Evolutionary conservation across 2,797 vertebrate genomes (phyloP).

Genomic region (Cyprinodon diabolis): DNA sequence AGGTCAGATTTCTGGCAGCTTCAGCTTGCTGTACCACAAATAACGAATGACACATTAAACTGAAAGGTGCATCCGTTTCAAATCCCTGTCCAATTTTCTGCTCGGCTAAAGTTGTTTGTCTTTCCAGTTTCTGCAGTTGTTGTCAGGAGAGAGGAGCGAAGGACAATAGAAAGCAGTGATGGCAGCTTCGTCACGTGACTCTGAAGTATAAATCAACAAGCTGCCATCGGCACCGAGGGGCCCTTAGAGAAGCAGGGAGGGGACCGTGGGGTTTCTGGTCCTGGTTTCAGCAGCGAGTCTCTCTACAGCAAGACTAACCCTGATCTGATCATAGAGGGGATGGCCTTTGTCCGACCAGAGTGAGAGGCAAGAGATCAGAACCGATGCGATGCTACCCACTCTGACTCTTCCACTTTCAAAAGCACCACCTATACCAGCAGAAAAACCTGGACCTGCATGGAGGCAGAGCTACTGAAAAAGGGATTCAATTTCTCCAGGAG

Average conservation of each 20-base stretch:
- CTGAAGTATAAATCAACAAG: slow-evolving; percentile 69
- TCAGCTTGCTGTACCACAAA: slow-evolving; percentile 48
- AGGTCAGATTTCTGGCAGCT: slow-evolving; percentile 54
- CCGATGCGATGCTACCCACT: slow-evolving; percentile 35
- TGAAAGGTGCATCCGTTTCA: slow-evolving; percentile 59
- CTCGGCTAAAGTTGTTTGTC: slow-evolving; percentile 73
- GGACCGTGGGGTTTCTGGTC: slow-evolving; percentile 46
- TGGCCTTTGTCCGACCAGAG: slow-evolving; percentile 52
- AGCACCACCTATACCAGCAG: slow-evolving; percentile 21
- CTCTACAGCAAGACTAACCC: slow-evolving; percentile 62
- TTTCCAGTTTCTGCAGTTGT: slow-evolving; percentile 64
- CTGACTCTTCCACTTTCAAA: slow-evolving; percentile 56
- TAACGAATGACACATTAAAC: slow-evolving; percentile 69
- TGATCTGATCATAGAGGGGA: slow-evolving; percentile 72
- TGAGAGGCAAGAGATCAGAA: slow-evolving; percentile 60
- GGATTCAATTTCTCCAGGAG: too few species aligned
- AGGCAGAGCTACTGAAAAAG: slow-evolving; percentile 1
- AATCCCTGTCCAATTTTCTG: slow-evolving; percentile 72
- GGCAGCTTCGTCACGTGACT: slow-evolving; percentile 63
- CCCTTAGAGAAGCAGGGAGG: slow-evolving; percentile 52
- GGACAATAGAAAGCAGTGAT: slow-evolving; percentile 52
- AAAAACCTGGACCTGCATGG: slow-evolving; percentile 1
- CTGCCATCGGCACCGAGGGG: slow-evolving; percentile 55
- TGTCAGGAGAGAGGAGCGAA: slow-evolving; percentile 33
- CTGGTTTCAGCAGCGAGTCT: slow-evolving; percentile 40